Evolutionary conservation across 2,797 vertebrate species (phyloP).

Genomic region (Agapornis canus): DNA sequence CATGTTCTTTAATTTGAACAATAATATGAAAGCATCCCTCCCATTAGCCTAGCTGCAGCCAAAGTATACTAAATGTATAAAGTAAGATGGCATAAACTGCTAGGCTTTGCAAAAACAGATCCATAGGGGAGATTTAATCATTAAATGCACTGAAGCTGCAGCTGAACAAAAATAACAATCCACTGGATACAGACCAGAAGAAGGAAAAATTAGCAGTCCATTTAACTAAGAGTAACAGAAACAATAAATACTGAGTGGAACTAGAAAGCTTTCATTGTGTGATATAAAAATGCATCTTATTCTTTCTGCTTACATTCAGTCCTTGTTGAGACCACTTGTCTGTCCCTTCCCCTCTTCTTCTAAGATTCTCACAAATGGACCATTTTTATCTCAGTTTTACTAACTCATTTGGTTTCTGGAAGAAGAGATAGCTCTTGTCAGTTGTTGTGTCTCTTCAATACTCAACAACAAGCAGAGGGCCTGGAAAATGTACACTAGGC

Average conservation of each 20-base stretch:
- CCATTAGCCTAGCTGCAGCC: neutral
- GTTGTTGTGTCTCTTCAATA: neutral
- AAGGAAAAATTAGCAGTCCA: conserved; percentile 8
- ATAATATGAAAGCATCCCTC: neutral
- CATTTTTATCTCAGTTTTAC: conserved; percentile 1
- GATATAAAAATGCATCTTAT: conserved; percentile 19
- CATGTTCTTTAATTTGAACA: neutral
- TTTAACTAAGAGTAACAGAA: conserved; percentile 31
- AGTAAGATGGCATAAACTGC: neutral
- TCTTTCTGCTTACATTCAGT: neutral
- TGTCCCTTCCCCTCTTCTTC: neutral
- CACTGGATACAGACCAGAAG: neutral
- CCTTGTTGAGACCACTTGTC: neutral
- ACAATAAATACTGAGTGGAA: conserved; percentile 11
- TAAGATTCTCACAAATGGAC: neutral
- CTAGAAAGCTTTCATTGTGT: neutral
- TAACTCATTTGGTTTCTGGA: conserved; percentile 47
- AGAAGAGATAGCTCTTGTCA: conserved; percentile 20
- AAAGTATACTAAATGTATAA: neutral
- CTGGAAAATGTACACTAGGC: neutral
- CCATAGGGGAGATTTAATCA: neutral
- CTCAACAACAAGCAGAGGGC: neutral
- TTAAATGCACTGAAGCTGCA: conserved; percentile 6
- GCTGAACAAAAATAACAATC: conserved; percentile 30
- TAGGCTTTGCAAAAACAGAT: conserved; percentile 23